Evolutionary conservation across 2,888 invertebrate species (phyloP).

Genomic region (Aradus depressus): DNA sequence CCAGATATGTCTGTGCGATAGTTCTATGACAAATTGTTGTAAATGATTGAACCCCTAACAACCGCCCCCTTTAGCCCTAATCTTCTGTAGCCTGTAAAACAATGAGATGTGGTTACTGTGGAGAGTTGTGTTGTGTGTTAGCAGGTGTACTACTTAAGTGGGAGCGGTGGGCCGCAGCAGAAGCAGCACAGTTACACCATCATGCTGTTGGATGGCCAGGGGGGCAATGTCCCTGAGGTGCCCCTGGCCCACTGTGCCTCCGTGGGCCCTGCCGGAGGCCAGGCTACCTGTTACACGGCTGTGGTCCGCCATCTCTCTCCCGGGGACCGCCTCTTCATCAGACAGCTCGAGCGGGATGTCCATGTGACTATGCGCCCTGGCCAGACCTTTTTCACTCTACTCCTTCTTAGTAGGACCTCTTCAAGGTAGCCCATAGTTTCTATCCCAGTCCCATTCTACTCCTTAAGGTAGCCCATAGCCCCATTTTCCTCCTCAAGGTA

Average conservation of each 20-base stretch:
- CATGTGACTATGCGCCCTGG: conserved; percentile 27
- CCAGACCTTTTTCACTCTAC: conserved; percentile 27
- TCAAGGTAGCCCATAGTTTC: too few species aligned
- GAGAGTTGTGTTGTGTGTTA: background rate
- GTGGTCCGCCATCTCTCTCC: conserved; percentile 22
- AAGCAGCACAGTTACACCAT: conserved; percentile 29
- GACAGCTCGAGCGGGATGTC: conserved; percentile 26
- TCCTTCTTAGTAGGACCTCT: conserved; percentile 2
- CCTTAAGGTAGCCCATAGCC: too few species aligned
- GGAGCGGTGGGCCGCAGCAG: too few species aligned
- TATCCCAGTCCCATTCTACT: too few species aligned
- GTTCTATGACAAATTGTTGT: too few species aligned
- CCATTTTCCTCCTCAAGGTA: too few species aligned
- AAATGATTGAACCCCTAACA: too few species aligned
- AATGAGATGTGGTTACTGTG: too few species aligned
- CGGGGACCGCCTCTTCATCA: conserved; percentile 26
- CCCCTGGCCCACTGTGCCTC: conserved; percentile 25
- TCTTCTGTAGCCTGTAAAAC: too few species aligned
- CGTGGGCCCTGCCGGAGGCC: conserved; percentile 15
- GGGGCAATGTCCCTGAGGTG: conserved; percentile 14
- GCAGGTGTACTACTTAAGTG: conserved; percentile 29
- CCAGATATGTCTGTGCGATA: too few species aligned
- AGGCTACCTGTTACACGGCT: conserved; percentile 27
- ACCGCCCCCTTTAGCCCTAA: too few species aligned
- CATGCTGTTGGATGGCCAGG: conserved; percentile 18